These are phyloP conservation scores for Quadriops clusia DNA, from an alignment of 2,888 invertebrate species.

Conservation along the genomic window DNA sequence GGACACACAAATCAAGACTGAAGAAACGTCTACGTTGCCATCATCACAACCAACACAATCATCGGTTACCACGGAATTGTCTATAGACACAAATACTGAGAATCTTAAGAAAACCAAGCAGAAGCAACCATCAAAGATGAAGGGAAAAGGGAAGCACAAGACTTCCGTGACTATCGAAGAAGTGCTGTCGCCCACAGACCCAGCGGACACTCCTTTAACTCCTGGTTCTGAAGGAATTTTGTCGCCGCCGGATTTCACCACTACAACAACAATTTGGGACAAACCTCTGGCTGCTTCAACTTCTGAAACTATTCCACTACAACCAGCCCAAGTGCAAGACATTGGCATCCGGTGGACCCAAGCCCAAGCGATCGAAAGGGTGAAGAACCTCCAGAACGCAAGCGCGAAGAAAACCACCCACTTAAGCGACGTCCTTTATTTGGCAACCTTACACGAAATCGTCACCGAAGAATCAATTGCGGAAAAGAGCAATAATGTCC, in stretches of 20 bases:
- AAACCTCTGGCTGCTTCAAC: conserved; percentile 17
- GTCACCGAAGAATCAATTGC: conserved; percentile 43
- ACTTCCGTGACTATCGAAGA: conserved; percentile 44
- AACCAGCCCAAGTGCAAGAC: conserved; percentile 25
- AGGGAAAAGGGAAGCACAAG: conserved; percentile 32
- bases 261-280: conserved; percentile 21
- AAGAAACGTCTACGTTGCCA: conserved; percentile 1
- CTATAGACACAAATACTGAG: not conserved
- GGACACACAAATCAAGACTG: conserved; percentile 3
- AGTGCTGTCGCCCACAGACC: conserved; percentile 36
- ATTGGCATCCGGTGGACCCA: conserved; percentile 40
- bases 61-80: not conserved
- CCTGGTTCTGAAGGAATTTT: conserved; percentile 29
- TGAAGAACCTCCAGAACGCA: conserved; percentile 44
- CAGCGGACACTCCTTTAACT: conserved; percentile 40
- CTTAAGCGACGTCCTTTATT: conserved; percentile 49
- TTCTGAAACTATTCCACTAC: conserved; percentile 15
- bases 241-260: conserved; percentile 26
- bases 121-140: conserved; percentile 19
- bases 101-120: conserved; percentile 10
- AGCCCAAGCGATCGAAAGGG: conserved; percentile 43
- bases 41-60: conserved; percentile 5
- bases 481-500: conserved; percentile 45
- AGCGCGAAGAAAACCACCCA: conserved; percentile 42
- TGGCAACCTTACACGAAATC: conserved; percentile 47